These are phyloP conservation scores for Drosophila mercatorum DNA, from an alignment of 2,888 invertebrate species.

Conservation along the genomic window DNA sequence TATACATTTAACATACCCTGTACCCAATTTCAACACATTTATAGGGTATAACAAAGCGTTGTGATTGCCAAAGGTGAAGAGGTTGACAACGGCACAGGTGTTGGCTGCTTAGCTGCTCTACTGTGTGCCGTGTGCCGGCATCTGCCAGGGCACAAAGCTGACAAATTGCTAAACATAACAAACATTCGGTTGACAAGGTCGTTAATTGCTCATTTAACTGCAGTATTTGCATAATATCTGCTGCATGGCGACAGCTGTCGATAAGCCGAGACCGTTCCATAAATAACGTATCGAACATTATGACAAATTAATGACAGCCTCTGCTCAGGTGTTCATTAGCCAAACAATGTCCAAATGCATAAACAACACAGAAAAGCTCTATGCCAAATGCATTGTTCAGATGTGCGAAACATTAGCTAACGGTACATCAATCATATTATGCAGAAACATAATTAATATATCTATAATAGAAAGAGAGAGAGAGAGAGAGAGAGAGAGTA, in stretches of 20 bases:
- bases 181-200: slow-evolving; percentile 6
- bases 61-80: slow-evolving; percentile 9
- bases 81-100: slow-evolving; percentile 5
- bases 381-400: neutral
- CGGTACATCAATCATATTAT: neutral
- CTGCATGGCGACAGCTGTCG: slow-evolving; percentile 2
- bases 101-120: too few relatives aligned
- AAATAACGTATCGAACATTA: neutral
- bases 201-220: slow-evolving; percentile 11
- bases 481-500: neutral
- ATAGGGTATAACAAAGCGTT: slow-evolving; percentile 2
- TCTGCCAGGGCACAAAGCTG: neutral
- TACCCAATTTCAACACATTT: neutral
- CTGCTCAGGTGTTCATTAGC: neutral
- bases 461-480: too few relatives aligned
- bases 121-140: neutral
- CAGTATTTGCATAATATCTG: slow-evolving; percentile 4
- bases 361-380: slow-evolving; percentile 1
- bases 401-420: neutral
- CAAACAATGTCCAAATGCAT: neutral
- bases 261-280: neutral
- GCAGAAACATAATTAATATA: neutral
- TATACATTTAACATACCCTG: too few relatives aligned
- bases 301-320: slow-evolving; percentile 9
- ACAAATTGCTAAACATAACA: slow-evolving; percentile 10